A percentile compares a stretch with the other conserved stretches of the same genome.
Evolutionary conservation across 2,888 invertebrate species (phyloP).

Genomic region (Labia minor): DNA sequence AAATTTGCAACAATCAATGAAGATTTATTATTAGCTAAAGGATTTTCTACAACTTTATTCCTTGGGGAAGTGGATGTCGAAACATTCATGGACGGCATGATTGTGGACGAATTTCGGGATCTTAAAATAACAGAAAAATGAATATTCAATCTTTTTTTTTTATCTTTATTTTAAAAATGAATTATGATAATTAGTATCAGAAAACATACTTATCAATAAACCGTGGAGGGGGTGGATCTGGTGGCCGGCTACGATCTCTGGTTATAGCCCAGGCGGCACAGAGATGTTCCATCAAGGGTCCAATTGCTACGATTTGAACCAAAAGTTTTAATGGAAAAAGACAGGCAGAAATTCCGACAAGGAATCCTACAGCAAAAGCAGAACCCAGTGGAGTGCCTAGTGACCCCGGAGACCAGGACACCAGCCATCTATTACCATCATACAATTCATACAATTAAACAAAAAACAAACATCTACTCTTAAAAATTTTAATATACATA

Average conservation of each 20-base stretch:
- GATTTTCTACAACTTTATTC: not conserved
- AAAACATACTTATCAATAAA: conserved; percentile 16
- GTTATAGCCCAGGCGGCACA: conserved; percentile 42
- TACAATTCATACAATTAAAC: not conserved
- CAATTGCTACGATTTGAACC: conserved; percentile 48
- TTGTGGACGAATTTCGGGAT: not conserved
- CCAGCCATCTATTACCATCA: not conserved
- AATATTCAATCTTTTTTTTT: no score
- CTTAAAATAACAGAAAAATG: conserved; percentile 15
- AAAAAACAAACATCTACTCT: no score
- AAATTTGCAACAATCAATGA: not conserved
- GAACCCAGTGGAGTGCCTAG: conserved; percentile 49
- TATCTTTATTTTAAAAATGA: no score
- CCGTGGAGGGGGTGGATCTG: conserved; percentile 28
- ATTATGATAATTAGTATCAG: not conserved
- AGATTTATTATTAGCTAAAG: not conserved
- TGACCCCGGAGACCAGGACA: not conserved
- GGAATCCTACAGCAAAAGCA: conserved; percentile 50
- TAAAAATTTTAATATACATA: not conserved
- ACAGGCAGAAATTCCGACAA: conserved; percentile 51
- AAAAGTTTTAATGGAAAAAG: conserved; percentile 51
- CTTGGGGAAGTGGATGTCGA: not conserved
- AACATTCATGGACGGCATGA: conserved; percentile 36
- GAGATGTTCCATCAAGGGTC: conserved; percentile 43
- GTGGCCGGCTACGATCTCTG: conserved; percentile 45